phyloP scores from a whole-genome alignment of 1,140 invertebrate genomes.

The Drusus annulatus region DNA sequence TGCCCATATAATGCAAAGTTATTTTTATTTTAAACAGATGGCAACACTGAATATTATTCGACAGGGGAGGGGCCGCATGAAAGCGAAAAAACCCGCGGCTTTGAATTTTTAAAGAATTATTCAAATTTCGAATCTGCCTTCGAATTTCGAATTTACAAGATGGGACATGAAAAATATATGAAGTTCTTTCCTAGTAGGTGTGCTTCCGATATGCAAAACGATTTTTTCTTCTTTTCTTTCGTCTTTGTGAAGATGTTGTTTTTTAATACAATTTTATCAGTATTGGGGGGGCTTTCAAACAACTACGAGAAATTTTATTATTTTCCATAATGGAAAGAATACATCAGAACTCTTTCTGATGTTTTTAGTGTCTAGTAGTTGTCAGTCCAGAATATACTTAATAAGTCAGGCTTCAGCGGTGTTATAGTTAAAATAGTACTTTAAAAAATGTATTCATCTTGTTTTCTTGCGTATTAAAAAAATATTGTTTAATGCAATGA shows the following conservation, averaged over 20 bases:
- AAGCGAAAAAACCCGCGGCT: constrained; percentile 47
- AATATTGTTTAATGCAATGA: too few relatives aligned
- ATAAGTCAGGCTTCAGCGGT: too few relatives aligned
- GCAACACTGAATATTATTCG: background rate
- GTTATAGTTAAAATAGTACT: too few relatives aligned
- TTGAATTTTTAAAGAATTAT: constrained; percentile 58
- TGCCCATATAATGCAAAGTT: constrained; percentile 43
- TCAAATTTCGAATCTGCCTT: constrained; percentile 48
- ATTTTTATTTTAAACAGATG: constrained; percentile 54
- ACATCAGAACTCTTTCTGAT: too few relatives aligned
- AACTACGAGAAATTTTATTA: too few relatives aligned
- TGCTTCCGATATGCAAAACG: constrained; percentile 16
- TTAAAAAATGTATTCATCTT: too few relatives aligned
- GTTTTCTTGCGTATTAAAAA: too few relatives aligned
- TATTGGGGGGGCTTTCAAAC: too few relatives aligned
- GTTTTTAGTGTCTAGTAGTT: too few relatives aligned
- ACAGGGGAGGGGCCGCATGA: background rate
- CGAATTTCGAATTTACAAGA: constrained; percentile 11
- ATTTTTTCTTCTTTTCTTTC: background rate
- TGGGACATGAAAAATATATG: constrained; percentile 21
- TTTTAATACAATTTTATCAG: too few relatives aligned
- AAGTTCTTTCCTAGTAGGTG: background rate
- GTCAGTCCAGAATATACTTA: too few relatives aligned
- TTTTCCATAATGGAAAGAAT: too few relatives aligned
- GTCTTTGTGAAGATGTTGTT: background rate